Conservation (phyloP, 2,888 invertebrate genomes). For the Trissolcus japonicus region DNA sequence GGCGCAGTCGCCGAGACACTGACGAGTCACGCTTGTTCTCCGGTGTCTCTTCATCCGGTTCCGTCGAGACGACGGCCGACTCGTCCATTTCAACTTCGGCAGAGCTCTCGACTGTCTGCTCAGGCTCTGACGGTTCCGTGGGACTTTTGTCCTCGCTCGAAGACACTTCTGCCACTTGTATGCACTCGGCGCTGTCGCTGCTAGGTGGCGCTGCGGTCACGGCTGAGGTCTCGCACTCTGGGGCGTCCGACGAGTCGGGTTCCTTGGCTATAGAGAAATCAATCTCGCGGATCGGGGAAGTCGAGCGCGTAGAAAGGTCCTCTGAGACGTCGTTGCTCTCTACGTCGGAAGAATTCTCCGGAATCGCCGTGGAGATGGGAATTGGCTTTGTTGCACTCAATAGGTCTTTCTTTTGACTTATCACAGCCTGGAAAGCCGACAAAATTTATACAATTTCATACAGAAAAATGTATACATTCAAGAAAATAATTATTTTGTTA, state of each 20-base stretch:
- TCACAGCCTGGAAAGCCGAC: conserved; percentile 1
- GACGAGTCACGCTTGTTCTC: too few species aligned
- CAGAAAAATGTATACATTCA: background rate
- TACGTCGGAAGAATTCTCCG: conserved; percentile 1
- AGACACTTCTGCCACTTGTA: conserved; percentile 70
- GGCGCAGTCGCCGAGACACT: background rate
- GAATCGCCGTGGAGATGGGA: background rate
- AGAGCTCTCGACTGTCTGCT: conserved; percentile 4
- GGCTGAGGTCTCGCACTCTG: background rate
- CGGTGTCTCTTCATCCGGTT: background rate
- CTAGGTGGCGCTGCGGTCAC: background rate
- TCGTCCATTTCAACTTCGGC: background rate
- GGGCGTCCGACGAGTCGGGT: conserved; percentile 61
- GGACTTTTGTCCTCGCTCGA: conserved; percentile 64
- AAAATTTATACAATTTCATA: background rate
- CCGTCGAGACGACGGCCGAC: background rate
- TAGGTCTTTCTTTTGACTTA: conserved; percentile 23
- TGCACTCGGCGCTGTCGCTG: conserved; percentile 57
- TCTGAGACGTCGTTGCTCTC: conserved; percentile 5
- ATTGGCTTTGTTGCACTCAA: background rate
- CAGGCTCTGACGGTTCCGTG: conserved; percentile 3
- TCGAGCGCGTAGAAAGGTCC: background rate
- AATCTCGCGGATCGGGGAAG: background rate
- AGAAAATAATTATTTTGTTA: background rate
- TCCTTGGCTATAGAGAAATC: conserved; percentile 46